Evolutionary conservation across 2,113 vertebrate genomes (phyloP), one percentile per base, ranked within the genome.

Genomic region (Cavia aperea): DNA sequence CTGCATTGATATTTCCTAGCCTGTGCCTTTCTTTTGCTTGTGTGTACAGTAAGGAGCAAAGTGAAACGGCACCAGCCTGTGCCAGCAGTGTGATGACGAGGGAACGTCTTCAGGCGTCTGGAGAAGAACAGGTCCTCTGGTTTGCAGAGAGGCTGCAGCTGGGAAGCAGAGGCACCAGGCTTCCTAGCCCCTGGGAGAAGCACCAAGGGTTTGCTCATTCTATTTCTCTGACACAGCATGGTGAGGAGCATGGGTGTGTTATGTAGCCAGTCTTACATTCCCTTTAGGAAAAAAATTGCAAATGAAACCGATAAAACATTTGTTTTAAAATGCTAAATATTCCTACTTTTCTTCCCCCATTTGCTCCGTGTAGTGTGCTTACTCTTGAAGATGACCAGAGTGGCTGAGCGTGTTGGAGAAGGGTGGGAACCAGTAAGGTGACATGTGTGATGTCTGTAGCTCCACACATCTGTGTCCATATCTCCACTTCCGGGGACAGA

Each of bases 81-180:
- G 66, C 39, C 90, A 58, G 24, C 24, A 89, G 63, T 75, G 43
- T 18, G 23, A 15, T 11, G 19, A 4, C 18, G 11, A 46, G 23
- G 36, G 84, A 46, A 56, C 23, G 43, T 84, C 79, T 54, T 18
- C 2, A 0, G 31, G 11, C 16, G 7, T 43, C 60, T 2, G 54
- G 85, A 78, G 79, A 8, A 62, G 39, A 21, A 39, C 9, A 7
- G 56, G 49, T 5, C 62, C 29, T 70, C 51, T 60, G 33, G 29
- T 79, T 93, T 91, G 68, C 94, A 94, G 33, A 88, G 66, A 85
- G 23, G 36, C 12, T 21, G 62, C 36, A 90, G 49, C 51, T 81
- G 62, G 91, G 86, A 85, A 85, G 81, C 29, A 83, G 82, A 60
- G 36, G 77, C 36, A 51, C 60, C 86, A 70, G 54, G 46, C 6